Evolutionary conservation across 2,888 invertebrate genomes (phyloP), one percentile per base, ranked within the genome.

Genomic region (Pristionchus fissidentatus): DNA sequence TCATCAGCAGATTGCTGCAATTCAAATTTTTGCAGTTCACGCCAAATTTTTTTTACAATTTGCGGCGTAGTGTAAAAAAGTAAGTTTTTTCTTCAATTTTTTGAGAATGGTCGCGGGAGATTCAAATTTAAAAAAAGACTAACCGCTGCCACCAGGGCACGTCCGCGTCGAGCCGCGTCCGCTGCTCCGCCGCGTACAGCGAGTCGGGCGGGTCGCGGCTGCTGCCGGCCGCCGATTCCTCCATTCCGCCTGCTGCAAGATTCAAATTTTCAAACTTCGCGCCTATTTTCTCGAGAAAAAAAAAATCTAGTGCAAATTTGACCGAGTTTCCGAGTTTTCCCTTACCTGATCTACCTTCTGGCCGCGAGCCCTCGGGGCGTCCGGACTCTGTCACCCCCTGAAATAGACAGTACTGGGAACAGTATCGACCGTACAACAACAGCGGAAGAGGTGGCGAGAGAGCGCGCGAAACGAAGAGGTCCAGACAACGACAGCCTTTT

Each of bases 1-100:
- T 96, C 93, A 98, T 95, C 93, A 98, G 97, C 93, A 98, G 97
- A 92, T 97, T 97, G 85, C 90, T 90, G 43, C 19, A 84, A 66
- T 35, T 46, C 29, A 26, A 62, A 55, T 29, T 19, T 70, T 52
- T 83, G 22, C n/a, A n/a, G 35, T 73, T 46, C 49, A 41, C 60
- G 22, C 41, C 41, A 8, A 19, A 5, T 52, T 5, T 43, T 15
- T 1, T 15, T 29, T 32, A 26, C 22, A 52, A 10, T 52, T 46
- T 77, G 3, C 32, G 22, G 13, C 52, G 32, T 22, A 32, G 35
- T 77, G 19, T 41, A 55, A 49, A 77, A 52, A 49, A 38, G 43
- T n/a, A 13, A 8, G 79, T 38, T 4, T 60, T 49, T 35, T 19
- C n/a, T n/a, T n/a, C 19, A 4, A 75, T 29, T 13, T 32, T n/a